Evolutionary conservation across 2,113 vertebrate species (phyloP).

Genomic region (Chunga burmeisteri): DNA sequence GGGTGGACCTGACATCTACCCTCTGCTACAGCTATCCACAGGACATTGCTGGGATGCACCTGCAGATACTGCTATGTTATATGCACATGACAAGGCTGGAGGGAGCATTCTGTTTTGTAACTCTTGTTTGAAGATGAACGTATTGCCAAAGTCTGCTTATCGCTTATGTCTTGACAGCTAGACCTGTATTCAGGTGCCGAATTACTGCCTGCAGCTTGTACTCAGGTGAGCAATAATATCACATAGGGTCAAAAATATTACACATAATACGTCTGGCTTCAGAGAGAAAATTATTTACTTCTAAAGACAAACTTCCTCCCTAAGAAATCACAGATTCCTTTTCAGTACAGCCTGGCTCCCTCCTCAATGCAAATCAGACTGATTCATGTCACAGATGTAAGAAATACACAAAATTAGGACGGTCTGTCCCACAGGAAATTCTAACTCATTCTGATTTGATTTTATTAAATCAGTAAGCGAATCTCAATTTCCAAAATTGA

Average conservation of each 20-base stretch:
- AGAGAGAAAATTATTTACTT: background rate
- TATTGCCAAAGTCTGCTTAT: background rate
- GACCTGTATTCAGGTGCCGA: background rate
- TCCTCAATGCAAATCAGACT: background rate
- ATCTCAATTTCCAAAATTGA: background rate
- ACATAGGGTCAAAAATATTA: background rate
- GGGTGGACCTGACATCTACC: background rate
- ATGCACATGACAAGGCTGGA: background rate
- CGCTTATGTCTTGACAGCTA: background rate
- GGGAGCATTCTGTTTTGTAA: background rate
- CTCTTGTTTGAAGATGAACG: background rate
- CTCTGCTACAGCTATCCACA: background rate
- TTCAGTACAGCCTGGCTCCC: background rate
- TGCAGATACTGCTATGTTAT: no score
- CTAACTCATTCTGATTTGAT: background rate
- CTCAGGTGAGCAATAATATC: background rate
- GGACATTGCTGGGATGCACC: background rate
- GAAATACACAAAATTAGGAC: background rate
- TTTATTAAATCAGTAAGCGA: background rate
- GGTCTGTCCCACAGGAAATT: background rate
- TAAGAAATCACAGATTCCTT: background rate
- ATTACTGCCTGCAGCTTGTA: background rate
- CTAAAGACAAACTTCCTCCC: background rate
- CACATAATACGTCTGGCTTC: background rate
- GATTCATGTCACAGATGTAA: background rate